Evolutionary conservation across 2,888 invertebrate genomes (phyloP).

Genomic region (Diachrysia chrysitis): DNA sequence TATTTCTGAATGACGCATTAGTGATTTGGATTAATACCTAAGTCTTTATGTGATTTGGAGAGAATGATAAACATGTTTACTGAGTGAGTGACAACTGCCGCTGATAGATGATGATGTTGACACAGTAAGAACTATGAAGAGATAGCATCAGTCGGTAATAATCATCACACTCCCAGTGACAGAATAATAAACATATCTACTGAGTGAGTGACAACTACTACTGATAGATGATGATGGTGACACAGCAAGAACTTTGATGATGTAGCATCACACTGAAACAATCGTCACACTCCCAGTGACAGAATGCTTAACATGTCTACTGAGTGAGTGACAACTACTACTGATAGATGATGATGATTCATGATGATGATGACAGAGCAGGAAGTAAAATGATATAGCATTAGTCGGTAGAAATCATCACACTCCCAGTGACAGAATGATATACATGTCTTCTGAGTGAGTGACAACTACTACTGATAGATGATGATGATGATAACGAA

Average conservation of each 20-base stretch:
- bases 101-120: no score
- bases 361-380: neutral
- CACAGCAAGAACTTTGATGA: neutral
- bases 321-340: slow-evolving; percentile 23
- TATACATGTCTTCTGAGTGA: slow-evolving; percentile 43
- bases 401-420: slow-evolving; percentile 41
- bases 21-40: no score
- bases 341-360: neutral
- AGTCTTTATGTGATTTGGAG: neutral
- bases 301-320: slow-evolving; percentile 23
- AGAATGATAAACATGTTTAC: no score
- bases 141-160: no score
- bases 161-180: no score
- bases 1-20: no score
- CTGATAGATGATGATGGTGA: neutral
- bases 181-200: no score
- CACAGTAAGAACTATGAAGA: no score
- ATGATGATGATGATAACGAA: no score
- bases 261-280: neutral
- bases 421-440: slow-evolving; percentile 57
- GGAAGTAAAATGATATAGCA: neutral
- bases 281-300: slow-evolving; percentile 31
- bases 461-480: slow-evolving; percentile 2
- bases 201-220: no score
- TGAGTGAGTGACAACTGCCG: no score